Base-by-base conservation (phyloP, 2,797 vertebrate species). In the Fistularia commersonii region DNA sequence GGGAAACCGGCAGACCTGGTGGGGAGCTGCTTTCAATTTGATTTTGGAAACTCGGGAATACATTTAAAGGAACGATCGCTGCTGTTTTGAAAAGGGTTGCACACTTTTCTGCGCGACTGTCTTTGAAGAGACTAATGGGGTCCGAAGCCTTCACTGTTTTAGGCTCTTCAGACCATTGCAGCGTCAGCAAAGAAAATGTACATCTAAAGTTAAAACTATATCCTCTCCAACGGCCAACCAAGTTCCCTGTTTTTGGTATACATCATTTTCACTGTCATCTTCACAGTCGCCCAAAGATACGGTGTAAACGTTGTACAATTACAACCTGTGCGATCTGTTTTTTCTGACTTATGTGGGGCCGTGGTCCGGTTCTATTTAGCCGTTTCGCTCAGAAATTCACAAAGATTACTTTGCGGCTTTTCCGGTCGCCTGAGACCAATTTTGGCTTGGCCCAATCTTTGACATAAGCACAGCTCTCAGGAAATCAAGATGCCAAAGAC, bases 371-470 rank as follows among this genome's bases (percentile, higher is more conserved):
- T 69, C 72, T 61, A 51, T 78, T 83, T 78, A 87, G 75, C 74
- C 65, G 62, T 5, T n/a, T 5, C 11, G 62, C 73, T 60, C 74
- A 73, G 72, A 45, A 41, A 77, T 82, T 85, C 64, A 76, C 67
- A 72, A 75, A 83, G 79, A 85, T 84, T 70, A 67, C 62, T 83
- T 44, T 6, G 58, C 77, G 79, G 79, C 74, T 76, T 84, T 72
- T 39, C 71, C 54, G 78, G 81, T 85, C 80, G 69, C 62, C 73
- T 76, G 79, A 87, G 84, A 88, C 77, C 70, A 80, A 85, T 87
- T 88, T 88, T 84, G 77, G 78, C 85, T 90, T 83, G 83, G 73
- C 71, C 62, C 45, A 42, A 80, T 57, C 67, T 68, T 49, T 74
- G 79, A 85, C 54, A 50, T 73, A 86, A 85, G 81, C 74, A 73